Evolutionary conservation across 2,113 vertebrate genomes (phyloP).

Genomic region (Lonchura striata): DNA sequence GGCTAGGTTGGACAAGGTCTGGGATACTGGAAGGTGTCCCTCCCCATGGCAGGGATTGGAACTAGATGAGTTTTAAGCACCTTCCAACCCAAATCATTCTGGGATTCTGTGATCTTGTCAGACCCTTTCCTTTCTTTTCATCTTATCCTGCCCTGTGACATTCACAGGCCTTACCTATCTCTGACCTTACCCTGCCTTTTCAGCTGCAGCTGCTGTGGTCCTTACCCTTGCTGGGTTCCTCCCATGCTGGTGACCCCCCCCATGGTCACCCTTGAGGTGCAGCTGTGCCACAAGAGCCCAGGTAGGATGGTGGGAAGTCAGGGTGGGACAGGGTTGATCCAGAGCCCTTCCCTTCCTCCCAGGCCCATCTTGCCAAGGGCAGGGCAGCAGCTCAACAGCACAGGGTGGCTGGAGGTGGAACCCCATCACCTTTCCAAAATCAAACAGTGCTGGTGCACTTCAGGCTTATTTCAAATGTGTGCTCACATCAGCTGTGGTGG

Average conservation of each 20-base stretch:
- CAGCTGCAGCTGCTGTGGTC: background rate
- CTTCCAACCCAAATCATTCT: background rate
- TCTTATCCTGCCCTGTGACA: background rate
- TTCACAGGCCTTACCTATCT: rapidly evolving
- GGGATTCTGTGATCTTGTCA: background rate
- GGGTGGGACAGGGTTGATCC: background rate
- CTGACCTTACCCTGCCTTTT: background rate
- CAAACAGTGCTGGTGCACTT: rapidly evolving
- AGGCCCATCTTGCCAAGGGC: rapidly evolving
- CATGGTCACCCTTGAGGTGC: rapidly evolving
- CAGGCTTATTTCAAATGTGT: rapidly evolving
- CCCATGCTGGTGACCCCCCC: background rate
- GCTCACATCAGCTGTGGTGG: background rate
- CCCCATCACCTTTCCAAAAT: background rate
- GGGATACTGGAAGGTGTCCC: background rate
- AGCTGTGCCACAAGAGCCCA: background rate
- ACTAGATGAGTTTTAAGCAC: background rate
- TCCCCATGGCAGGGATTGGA: background rate
- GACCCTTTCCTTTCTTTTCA: background rate
- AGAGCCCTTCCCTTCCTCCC: background rate
- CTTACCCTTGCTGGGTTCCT: background rate
- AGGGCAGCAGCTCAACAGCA: background rate
- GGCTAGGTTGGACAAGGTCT: background rate
- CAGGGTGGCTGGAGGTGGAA: background rate
- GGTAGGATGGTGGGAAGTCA: background rate